Percentiles rank a stretch among this genome's conserved stretches.
Evolutionary conservation across 2,113 vertebrate genomes (phyloP).

Genomic region (Mustelus asterias): DNA sequence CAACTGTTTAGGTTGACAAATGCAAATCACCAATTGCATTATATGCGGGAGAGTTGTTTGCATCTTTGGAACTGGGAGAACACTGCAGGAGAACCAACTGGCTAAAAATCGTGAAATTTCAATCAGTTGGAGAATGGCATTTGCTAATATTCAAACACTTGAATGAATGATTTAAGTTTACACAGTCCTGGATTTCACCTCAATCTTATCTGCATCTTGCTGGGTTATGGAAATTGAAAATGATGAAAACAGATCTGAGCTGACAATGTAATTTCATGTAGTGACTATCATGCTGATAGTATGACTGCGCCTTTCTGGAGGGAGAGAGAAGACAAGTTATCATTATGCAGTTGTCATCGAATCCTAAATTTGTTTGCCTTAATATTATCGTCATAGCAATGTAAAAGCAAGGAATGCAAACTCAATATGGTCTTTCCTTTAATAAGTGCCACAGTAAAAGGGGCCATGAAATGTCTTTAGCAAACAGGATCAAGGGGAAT

Average conservation of each 20-base stretch:
- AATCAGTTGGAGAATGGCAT: background rate
- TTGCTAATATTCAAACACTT: background rate
- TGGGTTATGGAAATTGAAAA: background rate
- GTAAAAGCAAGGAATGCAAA: background rate
- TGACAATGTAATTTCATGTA: background rate
- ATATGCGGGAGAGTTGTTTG: background rate
- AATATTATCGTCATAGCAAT: background rate
- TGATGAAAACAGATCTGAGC: background rate
- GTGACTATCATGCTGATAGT: background rate
- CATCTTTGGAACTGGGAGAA: background rate
- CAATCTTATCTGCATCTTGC: background rate
- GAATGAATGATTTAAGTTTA: background rate
- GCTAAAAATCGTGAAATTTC: background rate
- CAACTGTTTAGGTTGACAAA: background rate
- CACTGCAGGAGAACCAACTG: background rate
- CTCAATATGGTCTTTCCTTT: background rate
- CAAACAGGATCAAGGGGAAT: too few species aligned
- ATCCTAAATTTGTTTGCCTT: background rate
- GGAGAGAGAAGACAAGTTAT: background rate
- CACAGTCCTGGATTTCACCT: background rate
- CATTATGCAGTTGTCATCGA: background rate
- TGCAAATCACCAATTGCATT: background rate
- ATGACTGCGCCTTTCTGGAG: background rate
- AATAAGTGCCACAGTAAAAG: background rate
- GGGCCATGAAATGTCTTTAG: too few species aligned